These are phyloP conservation scores for Lutraria rhynchaena DNA, from an alignment of 1,140 invertebrate species.

Conservation along the genomic window DNA sequence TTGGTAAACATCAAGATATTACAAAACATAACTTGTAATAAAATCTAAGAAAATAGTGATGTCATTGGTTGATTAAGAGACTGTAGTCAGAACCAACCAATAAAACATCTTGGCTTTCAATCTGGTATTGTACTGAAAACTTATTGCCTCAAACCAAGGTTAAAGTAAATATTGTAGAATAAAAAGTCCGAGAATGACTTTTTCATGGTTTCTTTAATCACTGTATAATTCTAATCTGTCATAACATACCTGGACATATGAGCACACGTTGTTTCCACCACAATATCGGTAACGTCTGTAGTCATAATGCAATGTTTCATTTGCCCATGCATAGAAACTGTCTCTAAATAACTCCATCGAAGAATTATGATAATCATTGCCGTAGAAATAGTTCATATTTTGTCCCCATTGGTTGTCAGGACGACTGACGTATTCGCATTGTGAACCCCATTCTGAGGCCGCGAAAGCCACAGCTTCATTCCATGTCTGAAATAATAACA, in stretches of 20 bases:
- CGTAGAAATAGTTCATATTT: conserved; percentile 56
- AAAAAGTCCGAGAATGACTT: no score
- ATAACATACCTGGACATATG: conserved; percentile 56
- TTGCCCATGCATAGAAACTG: conserved; percentile 46
- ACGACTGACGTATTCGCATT: conserved; percentile 47
- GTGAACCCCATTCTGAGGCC: conserved; percentile 38
- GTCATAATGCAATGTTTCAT: conserved; percentile 51
- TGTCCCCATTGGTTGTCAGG: conserved; percentile 57
- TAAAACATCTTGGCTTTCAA: no score
- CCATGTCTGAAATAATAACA: conserved; percentile 46
- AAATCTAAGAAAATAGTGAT: no score
- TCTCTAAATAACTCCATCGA: conserved; percentile 28
- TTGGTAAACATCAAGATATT: no score
- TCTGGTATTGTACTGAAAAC: no score
- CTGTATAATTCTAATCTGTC: no score
- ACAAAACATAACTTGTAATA: no score
- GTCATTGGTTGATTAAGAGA: no score
- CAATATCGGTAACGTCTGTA: conserved; percentile 47
- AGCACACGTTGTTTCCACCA: conserved; percentile 49
- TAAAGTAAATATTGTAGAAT: no score
- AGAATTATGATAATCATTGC: conserved; percentile 30
- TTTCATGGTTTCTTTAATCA: no score
- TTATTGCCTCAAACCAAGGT: no score
- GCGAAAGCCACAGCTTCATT: conserved; percentile 31
- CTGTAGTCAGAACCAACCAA: no score